Conservation (phyloP, 2,888 invertebrate species). For the Papilio protenor region DNA sequence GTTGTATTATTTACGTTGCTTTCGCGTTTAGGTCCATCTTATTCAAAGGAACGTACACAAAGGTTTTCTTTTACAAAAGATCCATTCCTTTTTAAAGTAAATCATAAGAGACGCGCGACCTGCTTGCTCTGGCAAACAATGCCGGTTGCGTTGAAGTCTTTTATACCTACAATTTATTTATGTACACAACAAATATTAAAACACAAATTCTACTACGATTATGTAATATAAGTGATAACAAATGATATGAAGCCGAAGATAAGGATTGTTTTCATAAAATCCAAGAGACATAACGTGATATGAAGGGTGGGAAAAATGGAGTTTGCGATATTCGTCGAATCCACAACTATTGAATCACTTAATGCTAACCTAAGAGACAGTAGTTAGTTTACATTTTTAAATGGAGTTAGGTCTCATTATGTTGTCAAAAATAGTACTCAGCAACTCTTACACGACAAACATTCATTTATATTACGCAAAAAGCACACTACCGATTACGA, state of each 20-base stretch:
- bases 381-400: not conserved
- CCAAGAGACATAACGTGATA: not conserved
- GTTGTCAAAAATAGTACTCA: not conserved
- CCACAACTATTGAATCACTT: too few species aligned
- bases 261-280: not conserved
- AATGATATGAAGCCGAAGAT: not conserved
- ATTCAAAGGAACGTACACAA: constrained; percentile 40
- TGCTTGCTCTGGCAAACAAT: not conserved
- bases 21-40: constrained; percentile 42
- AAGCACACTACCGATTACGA: not conserved
- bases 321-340: too few species aligned
- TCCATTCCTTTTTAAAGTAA: constrained; percentile 37
- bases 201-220: not conserved
- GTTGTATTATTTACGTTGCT: constrained; percentile 64
- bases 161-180: constrained; percentile 22
- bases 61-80: constrained; percentile 36
- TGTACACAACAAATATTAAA: not conserved
- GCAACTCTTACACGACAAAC: not conserved
- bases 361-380: not conserved
- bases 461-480: not conserved
- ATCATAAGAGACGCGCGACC: constrained; percentile 37
- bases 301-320: too few species aligned
- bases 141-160: constrained; percentile 41
- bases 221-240: not conserved
- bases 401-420: not conserved